Evolutionary conservation across 2,113 vertebrate species (phyloP).

Genomic region (Platycercus adscitus): DNA sequence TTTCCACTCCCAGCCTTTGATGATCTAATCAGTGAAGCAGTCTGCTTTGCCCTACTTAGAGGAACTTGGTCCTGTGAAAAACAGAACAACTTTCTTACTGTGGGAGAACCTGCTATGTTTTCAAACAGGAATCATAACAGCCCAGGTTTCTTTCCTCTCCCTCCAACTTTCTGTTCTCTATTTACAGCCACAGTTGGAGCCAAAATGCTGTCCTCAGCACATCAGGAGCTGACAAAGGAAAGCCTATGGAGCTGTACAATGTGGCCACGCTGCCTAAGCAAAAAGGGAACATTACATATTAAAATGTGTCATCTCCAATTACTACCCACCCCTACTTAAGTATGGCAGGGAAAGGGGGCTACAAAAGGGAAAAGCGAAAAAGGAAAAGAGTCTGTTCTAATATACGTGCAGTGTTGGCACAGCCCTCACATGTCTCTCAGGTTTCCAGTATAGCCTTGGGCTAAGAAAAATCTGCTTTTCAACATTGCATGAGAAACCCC

Average conservation of each 20-base stretch:
- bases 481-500: not conserved
- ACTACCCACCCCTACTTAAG: not conserved
- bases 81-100: not conserved
- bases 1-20: not conserved
- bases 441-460: not conserved
- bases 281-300: not conserved
- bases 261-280: not conserved
- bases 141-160: not conserved
- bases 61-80: not conserved
- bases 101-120: not conserved
- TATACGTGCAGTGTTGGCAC: not conserved
- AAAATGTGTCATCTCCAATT: not conserved
- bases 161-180: not conserved
- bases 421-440: not conserved
- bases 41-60: constrained; percentile 25
- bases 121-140: not conserved
- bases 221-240: not conserved
- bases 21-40: constrained; percentile 26
- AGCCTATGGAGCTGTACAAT: not conserved
- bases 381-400: not conserved
- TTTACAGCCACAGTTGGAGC: not conserved
- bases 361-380: not conserved
- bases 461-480: constrained; percentile 5
- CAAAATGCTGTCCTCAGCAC: not conserved
- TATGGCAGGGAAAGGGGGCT: not conserved